Evolutionary conservation across 2,113 vertebrate species (phyloP).

Genomic region (Oreochromis aureus): DNA sequence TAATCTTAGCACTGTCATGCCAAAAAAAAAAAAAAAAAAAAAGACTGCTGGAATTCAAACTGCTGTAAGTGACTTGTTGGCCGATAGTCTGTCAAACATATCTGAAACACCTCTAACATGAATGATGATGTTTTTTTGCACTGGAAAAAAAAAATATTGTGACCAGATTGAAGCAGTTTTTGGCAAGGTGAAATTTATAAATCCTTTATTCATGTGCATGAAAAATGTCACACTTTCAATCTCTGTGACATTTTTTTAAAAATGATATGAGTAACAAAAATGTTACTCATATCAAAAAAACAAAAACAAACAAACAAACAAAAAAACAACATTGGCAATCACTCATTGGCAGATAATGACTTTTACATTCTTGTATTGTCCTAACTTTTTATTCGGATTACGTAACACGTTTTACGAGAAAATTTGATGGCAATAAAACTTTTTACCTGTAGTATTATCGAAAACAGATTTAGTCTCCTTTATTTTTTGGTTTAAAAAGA

Average conservation of each 20-base stretch:
- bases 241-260: background rate
- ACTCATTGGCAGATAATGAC: background rate
- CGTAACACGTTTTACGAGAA: background rate
- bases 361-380: background rate
- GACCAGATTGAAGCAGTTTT: background rate
- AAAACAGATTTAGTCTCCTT: background rate
- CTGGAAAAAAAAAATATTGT: background rate
- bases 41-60: background rate
- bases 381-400: background rate
- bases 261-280: background rate
- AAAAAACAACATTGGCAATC: background rate
- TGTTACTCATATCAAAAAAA: background rate
- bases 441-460: background rate
- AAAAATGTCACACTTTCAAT: background rate
- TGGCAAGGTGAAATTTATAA: background rate
- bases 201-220: background rate
- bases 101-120: background rate
- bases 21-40: rapidly evolving
- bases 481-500: background rate
- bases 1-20: background rate
- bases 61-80: background rate
- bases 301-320: background rate
- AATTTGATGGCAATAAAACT: background rate
- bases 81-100: background rate
- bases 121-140: background rate